Base-by-base conservation (phyloP, 2,113 vertebrate species). In the Psammodynastes pulverulentus region DNA sequence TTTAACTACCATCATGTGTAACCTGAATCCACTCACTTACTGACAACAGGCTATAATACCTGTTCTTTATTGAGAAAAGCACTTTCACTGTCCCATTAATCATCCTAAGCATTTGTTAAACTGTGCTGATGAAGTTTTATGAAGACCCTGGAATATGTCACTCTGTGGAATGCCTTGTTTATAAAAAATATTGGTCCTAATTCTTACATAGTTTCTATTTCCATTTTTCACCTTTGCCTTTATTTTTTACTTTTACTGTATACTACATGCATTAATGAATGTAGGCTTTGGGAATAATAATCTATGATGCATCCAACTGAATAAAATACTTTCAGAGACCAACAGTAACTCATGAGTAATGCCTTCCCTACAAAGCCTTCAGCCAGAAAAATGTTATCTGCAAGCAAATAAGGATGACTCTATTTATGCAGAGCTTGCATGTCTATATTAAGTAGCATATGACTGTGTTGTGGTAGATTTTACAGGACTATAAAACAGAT, bases 401-500 rank as follows among this genome's bases (percentile, higher is more conserved):
- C 21, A 29, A 0, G 90, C 45, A 51, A 51, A 39, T 93, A 86
- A 87, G 93, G 90, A 58, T 29, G 10, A 0, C 0, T 7, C 87
- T 90, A 90, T 95, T 92, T 93, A 88, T 84, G 29, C 87, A 72
- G 85, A 56, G 24, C 79, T 39, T 90, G 23, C 52, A 93, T 89
- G 95, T 93, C 49, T 91, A 92, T 53, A 87, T 90, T 92, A 93
- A 88, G 91, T 84, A 88, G 1, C 84, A 9, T 90, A 39, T 79
- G 46, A 43, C 29, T 84, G 49, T 49, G 93, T 49, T 21, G 3
- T 91, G 87, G 92, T 91, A 91, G 67, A 34, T 95, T 93, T 94
- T 92, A 87, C 43, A 87, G 92, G 93, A 94, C 94, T 92, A 94
- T 92, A 94, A 96, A 96, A 54, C 8, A 95, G 48, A 72, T 87